Percentiles rank a stretch among this genome's conserved stretches.
phyloP scores from a whole-genome alignment of 1,140 invertebrate genomes.

The Trissolcus basalis region DNA sequence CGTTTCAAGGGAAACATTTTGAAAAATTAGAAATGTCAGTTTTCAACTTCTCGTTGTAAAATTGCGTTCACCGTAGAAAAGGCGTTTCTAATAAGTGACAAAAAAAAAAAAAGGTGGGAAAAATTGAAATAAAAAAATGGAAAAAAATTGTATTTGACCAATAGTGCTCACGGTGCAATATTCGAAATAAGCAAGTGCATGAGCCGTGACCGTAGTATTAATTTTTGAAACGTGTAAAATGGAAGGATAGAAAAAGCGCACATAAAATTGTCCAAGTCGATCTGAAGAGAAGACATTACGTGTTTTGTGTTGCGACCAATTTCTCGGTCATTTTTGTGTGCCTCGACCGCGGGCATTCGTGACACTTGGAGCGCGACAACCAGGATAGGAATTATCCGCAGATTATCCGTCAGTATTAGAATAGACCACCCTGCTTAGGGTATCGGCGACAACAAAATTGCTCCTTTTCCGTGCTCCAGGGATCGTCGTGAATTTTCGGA shows the following conservation, averaged over 20 bases:
- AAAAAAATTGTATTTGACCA: too few relatives aligned
- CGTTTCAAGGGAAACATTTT: neutral
- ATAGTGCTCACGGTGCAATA: too few relatives aligned
- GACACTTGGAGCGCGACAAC: conserved; percentile 6
- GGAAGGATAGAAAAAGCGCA: neutral
- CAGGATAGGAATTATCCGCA: conserved; percentile 33
- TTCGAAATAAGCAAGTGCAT: too few relatives aligned
- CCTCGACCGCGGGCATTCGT: conserved; percentile 2
- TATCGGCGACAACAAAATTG: conserved; percentile 14
- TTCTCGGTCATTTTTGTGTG: conserved; percentile 17
- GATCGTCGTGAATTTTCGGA: conserved; percentile 37
- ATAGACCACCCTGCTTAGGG: conserved; percentile 44
- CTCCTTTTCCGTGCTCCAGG: conserved; percentile 31
- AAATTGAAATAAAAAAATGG: neutral
- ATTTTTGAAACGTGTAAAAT: too few relatives aligned
- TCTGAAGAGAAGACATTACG: conserved; percentile 27
- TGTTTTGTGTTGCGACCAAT: conserved; percentile 23
- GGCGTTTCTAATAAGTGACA: neutral
- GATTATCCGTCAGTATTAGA: conserved; percentile 40
- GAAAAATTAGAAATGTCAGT: too few relatives aligned
- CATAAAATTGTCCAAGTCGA: conserved; percentile 10
- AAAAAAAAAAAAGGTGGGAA: neutral
- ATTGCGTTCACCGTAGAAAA: neutral
- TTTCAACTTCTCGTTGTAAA: too few relatives aligned
- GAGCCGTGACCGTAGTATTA: too few relatives aligned